Evolutionary conservation across 2,888 invertebrate species (phyloP).

Genomic region (Eueremaeus valkanovi): DNA sequence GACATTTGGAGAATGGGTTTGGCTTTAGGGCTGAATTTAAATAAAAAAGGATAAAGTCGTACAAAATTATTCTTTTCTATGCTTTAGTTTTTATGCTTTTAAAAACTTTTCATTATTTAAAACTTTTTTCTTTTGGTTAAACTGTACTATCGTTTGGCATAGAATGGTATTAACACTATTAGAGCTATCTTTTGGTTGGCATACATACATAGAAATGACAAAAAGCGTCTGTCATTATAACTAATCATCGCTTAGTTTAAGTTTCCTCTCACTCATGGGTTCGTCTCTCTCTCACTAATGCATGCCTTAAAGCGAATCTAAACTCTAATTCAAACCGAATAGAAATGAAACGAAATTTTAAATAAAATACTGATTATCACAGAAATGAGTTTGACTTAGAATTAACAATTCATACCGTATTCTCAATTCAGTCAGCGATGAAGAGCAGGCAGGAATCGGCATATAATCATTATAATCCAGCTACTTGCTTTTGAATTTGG

Average conservation of each 20-base stretch:
- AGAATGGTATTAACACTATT: not conserved
- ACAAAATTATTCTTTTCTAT: not conserved
- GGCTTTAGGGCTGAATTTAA: slow-evolving; percentile 6
- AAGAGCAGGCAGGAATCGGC: no score
- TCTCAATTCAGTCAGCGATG: no score
- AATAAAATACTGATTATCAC: not conserved
- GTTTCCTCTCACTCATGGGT: not conserved
- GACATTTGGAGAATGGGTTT: not conserved
- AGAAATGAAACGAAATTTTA: not conserved
- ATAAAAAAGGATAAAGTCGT: not conserved
- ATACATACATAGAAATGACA: no score
- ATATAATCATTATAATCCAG: no score
- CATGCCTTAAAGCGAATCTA: not conserved
- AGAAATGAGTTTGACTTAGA: not conserved
- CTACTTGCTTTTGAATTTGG: no score
- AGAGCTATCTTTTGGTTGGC: not conserved
- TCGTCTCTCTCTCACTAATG: not conserved
- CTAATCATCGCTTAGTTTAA: slow-evolving; percentile 1
- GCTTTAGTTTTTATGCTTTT: not conserved
- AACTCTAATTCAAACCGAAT: no score
- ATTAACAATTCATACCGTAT: no score
- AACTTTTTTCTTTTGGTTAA: not conserved
- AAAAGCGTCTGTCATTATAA: not conserved
- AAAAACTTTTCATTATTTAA: slow-evolving; percentile 1
- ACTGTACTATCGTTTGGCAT: not conserved